Evolutionary conservation across 2,113 vertebrate species (phyloP).

Genomic region (Heptranchias perlo): DNA sequence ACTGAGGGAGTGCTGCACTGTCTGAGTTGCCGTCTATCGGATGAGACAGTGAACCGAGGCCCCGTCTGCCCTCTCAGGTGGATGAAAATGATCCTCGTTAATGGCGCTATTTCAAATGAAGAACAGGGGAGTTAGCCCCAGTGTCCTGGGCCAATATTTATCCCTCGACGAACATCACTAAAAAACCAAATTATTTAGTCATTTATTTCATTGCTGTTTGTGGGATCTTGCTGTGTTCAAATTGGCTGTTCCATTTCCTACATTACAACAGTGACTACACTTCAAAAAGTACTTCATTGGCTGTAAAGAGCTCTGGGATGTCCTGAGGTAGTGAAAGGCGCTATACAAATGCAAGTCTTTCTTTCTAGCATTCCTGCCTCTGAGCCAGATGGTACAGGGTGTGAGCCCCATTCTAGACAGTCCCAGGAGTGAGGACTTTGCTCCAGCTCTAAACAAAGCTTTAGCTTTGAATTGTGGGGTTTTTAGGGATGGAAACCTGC

Average conservation of each 20-base stretch:
- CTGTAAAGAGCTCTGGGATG: background rate
- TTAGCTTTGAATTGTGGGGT: too few species aligned
- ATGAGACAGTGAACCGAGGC: background rate
- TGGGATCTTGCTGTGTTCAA: background rate
- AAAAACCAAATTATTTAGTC: background rate
- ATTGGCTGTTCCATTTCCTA: background rate
- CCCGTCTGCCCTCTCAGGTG: background rate
- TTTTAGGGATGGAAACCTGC: too few species aligned
- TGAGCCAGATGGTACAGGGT: too few species aligned
- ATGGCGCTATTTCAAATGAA: background rate
- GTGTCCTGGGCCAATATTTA: background rate
- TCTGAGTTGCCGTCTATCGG: background rate
- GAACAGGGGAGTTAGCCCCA: background rate
- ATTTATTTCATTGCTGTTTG: background rate
- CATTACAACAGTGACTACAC: background rate
- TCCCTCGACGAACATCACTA: background rate
- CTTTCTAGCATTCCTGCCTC: too few species aligned
- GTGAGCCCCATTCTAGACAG: too few species aligned
- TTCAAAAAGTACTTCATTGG: background rate
- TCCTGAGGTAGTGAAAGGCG: background rate
- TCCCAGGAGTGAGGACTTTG: too few species aligned
- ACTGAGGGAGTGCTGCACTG: too few species aligned
- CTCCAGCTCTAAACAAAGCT: too few species aligned
- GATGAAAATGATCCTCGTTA: background rate
- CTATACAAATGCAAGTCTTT: too few species aligned